phyloP scores from a whole-genome alignment of 2,113 vertebrate genomes.

The Aplodontia rufa region DNA sequence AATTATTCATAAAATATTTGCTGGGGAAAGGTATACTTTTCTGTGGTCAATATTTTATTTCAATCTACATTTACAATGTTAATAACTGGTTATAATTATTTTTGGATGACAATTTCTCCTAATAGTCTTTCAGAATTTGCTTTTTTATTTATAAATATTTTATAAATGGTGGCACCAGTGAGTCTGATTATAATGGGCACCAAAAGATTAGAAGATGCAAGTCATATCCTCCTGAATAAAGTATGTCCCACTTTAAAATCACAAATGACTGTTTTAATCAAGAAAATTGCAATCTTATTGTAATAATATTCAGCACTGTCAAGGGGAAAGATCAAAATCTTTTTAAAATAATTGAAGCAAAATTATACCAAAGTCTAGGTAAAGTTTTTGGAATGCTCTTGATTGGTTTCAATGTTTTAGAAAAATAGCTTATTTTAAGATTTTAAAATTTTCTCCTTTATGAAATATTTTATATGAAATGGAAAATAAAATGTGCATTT shows the following conservation, averaged over 20 bases:
- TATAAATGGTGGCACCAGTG: constrained; percentile 71
- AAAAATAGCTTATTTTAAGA: background rate
- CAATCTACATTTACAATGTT: background rate
- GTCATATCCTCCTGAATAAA: constrained; percentile 60
- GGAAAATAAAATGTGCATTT: background rate
- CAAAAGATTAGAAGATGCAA: constrained; percentile 57
- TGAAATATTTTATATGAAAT: background rate
- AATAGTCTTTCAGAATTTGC: constrained; percentile 54
- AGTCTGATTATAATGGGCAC: constrained; percentile 73
- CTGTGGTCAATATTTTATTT: background rate
- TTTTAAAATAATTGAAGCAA: constrained; percentile 33
- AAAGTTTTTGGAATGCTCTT: background rate
- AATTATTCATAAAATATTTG: background rate
- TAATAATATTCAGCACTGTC: background rate
- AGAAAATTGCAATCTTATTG: constrained; percentile 29
- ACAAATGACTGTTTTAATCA: constrained; percentile 49
- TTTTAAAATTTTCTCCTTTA: background rate
- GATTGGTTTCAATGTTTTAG: background rate
- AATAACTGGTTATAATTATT: background rate
- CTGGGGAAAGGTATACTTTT: background rate
- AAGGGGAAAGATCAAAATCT: background rate
- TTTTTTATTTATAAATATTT: constrained; percentile 74
- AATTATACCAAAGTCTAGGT: background rate
- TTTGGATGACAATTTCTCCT: constrained; percentile 14
- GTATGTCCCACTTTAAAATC: constrained; percentile 54